Evolutionary conservation across 2,888 invertebrate genomes (phyloP).

Genomic region (Philonicus albiceps): DNA sequence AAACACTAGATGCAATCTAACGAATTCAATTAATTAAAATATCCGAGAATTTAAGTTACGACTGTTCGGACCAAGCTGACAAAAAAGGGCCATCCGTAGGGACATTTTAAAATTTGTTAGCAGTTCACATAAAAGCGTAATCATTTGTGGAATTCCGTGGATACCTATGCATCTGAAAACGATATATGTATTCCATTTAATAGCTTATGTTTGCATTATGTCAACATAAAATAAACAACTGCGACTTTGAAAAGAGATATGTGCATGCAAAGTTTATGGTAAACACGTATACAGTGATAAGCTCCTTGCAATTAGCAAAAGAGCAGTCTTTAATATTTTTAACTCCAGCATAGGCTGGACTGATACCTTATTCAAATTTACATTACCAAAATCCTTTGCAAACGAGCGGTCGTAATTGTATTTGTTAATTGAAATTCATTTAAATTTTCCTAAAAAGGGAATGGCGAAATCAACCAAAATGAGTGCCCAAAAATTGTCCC

Average conservation of each 20-base stretch:
- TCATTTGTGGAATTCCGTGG: neutral
- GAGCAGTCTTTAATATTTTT: neutral
- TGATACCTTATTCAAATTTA: slow-evolving; percentile 27
- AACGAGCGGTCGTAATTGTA: slow-evolving; percentile 16
- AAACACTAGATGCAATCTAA: slow-evolving; percentile 48
- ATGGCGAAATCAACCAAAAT: neutral
- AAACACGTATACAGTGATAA: neutral
- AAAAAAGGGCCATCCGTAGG: neutral
- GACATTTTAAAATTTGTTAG: neutral
- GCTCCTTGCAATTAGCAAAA: neutral
- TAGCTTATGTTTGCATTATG: too few relatives aligned
- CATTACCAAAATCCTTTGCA: slow-evolving; percentile 6
- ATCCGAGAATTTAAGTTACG: neutral
- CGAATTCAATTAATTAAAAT: slow-evolving; percentile 42
- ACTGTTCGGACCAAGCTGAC: neutral
- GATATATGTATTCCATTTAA: too few relatives aligned
- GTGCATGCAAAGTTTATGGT: neutral
- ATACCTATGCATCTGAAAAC: too few relatives aligned
- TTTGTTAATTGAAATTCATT: slow-evolving; percentile 48
- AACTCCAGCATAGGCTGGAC: neutral
- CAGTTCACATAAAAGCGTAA: slow-evolving; percentile 16
- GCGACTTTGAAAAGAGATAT: too few relatives aligned
- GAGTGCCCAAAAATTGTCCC: neutral
- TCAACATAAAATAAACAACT: too few relatives aligned
- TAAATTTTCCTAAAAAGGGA: slow-evolving; percentile 27